Conservation (phyloP, 2,888 invertebrate genomes). For the Callyntrura guangdongensis region DNA sequence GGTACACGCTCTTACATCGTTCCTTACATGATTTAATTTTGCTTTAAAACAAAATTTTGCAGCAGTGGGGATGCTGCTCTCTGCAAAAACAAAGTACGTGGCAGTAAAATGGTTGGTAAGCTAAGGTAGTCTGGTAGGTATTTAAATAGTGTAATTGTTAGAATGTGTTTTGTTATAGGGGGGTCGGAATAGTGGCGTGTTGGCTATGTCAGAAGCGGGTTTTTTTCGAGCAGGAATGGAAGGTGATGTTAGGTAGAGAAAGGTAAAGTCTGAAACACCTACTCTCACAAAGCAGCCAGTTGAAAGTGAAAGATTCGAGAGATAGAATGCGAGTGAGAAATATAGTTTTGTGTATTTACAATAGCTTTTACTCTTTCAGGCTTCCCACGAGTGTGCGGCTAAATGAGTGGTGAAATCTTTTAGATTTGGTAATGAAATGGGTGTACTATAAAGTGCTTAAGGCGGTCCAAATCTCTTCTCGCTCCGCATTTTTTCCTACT, state of each 20-base stretch:
- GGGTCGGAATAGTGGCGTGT: background rate
- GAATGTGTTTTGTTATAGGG: background rate
- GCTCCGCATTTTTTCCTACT: constrained; percentile 24
- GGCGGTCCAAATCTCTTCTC: constrained; percentile 68
- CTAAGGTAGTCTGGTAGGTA: background rate
- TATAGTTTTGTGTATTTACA: constrained; percentile 12
- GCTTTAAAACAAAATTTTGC: constrained; percentile 31
- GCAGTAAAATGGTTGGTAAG: background rate
- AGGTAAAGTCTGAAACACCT: constrained; percentile 37
- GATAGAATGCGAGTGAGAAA: background rate
- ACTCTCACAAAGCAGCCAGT: constrained; percentile 23
- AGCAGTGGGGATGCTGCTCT: background rate
- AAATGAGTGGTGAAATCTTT: constrained; percentile 78
- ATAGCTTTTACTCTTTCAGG: constrained; percentile 56
- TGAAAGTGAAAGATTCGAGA: background rate
- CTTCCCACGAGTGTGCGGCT: constrained; percentile 70
- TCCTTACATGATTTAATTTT: constrained; percentile 54
- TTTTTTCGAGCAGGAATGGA: background rate
- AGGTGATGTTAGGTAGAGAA: constrained; percentile 1
- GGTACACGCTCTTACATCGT: constrained; percentile 37
- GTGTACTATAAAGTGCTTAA: constrained; percentile 69
- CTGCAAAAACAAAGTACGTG: constrained; percentile 6
- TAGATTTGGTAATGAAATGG: constrained; percentile 77
- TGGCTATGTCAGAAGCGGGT: background rate
- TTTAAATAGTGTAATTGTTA: constrained; percentile 40